These are phyloP conservation scores for Trypoxylon attenuatum DNA, from an alignment of 2,888 invertebrate species.

Conservation along the genomic window DNA sequence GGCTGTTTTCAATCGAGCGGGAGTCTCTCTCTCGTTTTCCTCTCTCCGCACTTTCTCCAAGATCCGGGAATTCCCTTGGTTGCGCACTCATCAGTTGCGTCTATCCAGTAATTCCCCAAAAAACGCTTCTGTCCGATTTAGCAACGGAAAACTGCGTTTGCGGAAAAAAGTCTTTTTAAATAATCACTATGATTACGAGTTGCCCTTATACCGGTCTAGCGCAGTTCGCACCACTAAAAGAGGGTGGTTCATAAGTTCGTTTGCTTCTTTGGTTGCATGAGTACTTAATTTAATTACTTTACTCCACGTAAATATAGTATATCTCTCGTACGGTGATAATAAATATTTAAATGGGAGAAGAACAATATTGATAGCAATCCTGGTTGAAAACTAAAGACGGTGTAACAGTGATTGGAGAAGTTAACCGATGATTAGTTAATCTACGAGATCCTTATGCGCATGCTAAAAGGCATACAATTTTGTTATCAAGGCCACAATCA, in stretches of 20 bases:
- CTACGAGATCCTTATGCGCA: conserved; percentile 16
- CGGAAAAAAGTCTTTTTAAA: conserved; percentile 21
- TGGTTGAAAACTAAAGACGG: conserved; percentile 17
- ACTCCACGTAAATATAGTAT: conserved; percentile 40
- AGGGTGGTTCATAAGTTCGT: conserved; percentile 42
- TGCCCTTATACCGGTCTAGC: conserved; percentile 22
- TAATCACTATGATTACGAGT: conserved; percentile 28
- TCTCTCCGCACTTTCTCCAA: conserved; percentile 10
- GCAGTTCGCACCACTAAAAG: conserved; percentile 27
- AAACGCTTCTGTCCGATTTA: conserved; percentile 29
- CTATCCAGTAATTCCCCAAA: no score
- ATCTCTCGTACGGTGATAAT: conserved; percentile 49
- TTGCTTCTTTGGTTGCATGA: conserved; percentile 55
- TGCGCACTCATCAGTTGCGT: conserved; percentile 10
- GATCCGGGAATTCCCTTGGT: conserved; percentile 17
- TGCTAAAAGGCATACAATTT: conserved; percentile 32
- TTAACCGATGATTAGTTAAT: conserved; percentile 21
- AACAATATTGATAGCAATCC: conserved; percentile 28
- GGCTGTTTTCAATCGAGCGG: no score
- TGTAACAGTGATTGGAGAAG: conserved; percentile 7
- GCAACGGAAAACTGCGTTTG: conserved; percentile 11
- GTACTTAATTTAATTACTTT: conserved; percentile 57
- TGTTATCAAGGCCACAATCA: conserved; percentile 42
- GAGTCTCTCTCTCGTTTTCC: no score
- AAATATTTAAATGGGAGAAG: conserved; percentile 51